These are phyloP conservation scores for Sminthurides aquaticus DNA, from an alignment of 2,888 invertebrate species.

Conservation along the genomic window DNA sequence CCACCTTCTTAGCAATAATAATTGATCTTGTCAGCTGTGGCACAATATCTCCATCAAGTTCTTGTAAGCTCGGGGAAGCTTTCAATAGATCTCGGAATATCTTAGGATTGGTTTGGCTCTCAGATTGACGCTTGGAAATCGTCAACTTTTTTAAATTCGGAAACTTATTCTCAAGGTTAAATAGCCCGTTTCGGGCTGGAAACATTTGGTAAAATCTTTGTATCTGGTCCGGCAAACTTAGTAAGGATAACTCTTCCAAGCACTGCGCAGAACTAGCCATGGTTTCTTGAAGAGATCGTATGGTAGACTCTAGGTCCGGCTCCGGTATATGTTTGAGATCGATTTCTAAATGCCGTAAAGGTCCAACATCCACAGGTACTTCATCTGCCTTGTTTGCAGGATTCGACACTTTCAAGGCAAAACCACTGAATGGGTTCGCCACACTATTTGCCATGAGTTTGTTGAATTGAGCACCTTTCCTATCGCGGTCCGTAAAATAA, in stretches of 20 bases:
- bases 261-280: neutral
- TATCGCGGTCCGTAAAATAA: neutral
- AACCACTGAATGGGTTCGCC: slow-evolving; percentile 1
- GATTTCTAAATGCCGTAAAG: neutral
- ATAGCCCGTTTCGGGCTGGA: neutral
- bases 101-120: neutral
- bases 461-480: neutral
- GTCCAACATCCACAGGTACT: neutral
- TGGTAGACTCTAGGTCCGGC: neutral
- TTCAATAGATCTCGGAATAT: slow-evolving; percentile 4
- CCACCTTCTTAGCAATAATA: neutral
- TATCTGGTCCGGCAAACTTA: neutral
- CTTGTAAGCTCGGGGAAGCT: slow-evolving; percentile 7
- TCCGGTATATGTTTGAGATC: neutral
- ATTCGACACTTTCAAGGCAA: slow-evolving; percentile 2
- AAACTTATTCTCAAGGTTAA: neutral
- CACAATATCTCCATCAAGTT: slow-evolving; percentile 9
- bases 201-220: slow-evolving; percentile 3
- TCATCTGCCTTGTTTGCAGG: neutral
- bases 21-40: neutral
- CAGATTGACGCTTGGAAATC: neutral
- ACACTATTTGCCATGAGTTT: slow-evolving; percentile 5
- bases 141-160: neutral
- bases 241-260: slow-evolving; percentile 2
- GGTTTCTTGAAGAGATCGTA: slow-evolving; percentile 4